A percentile compares a stretch with the other conserved stretches of the same genome.
phyloP scores from a whole-genome alignment of 2,888 invertebrate genomes.

The Zaprionus lineosus region DNA sequence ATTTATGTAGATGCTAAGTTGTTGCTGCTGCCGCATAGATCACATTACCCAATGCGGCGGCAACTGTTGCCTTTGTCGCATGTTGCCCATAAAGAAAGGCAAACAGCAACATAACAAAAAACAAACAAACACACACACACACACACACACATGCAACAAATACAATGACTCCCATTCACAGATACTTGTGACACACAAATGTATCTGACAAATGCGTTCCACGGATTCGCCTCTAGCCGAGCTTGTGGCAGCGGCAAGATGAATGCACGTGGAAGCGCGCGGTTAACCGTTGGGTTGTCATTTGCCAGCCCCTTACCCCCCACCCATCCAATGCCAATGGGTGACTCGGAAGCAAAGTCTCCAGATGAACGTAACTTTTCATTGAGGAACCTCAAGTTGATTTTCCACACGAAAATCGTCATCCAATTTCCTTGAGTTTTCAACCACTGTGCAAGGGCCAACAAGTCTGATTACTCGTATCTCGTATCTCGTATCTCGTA shows the following conservation, averaged over 20 bases:
- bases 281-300: conserved; percentile 15
- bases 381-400: too few species aligned
- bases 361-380: too few species aligned
- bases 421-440: too few species aligned
- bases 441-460: too few species aligned
- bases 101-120: conserved; percentile 10
- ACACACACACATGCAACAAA: conserved; percentile 39
- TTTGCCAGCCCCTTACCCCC: too few species aligned
- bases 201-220: conserved; percentile 31
- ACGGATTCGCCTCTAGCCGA: conserved; percentile 9
- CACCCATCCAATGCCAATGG: too few species aligned
- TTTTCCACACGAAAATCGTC: too few species aligned
- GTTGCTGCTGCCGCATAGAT: conserved; percentile 52
- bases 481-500: neutral
- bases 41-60: conserved; percentile 70
- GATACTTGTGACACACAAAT: conserved; percentile 39
- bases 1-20: conserved; percentile 22
- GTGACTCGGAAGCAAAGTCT: too few species aligned
- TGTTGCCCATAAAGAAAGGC: conserved; percentile 48
- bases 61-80: conserved; percentile 55
- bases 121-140: conserved; percentile 45
- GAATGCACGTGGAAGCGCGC: conserved; percentile 11
- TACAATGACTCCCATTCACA: conserved; percentile 46
- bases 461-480: too few species aligned
- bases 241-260: conserved; percentile 9